Percentiles rank a stretch among this genome's conserved stretches.
Evolutionary conservation across 2,797 vertebrate species (phyloP).

Genomic region (Halcyon chelicuti): DNA sequence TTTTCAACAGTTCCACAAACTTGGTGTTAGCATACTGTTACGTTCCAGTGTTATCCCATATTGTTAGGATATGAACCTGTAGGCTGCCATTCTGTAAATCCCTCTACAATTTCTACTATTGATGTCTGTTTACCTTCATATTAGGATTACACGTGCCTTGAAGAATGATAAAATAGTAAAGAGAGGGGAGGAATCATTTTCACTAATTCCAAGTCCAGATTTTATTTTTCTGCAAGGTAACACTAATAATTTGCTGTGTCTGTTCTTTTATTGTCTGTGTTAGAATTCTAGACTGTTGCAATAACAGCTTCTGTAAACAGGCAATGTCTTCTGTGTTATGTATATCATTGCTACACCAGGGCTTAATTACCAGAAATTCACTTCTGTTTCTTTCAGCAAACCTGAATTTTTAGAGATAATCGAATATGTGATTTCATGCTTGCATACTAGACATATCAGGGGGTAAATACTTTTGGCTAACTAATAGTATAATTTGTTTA

Average conservation of each 20-base stretch:
- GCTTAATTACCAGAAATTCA: neutral
- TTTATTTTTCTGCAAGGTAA: neutral
- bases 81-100: neutral
- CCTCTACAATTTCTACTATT: neutral
- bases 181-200: neutral
- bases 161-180: neutral
- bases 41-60: rapidly evolving
- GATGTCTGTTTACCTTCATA: neutral
- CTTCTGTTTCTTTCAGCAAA: neutral
- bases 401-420: neutral
- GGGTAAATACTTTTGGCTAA: neutral
- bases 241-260: neutral
- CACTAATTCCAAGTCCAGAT: neutral
- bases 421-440: neutral
- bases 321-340: rapidly evolving
- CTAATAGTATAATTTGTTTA: neutral
- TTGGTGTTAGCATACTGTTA: neutral
- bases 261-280: neutral
- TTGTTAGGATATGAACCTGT: neutral
- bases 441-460: neutral
- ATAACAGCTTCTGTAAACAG: neutral
- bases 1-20: neutral
- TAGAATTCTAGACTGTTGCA: neutral
- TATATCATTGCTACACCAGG: neutral
- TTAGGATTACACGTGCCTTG: neutral